Evolutionary conservation across 2,888 invertebrate species (phyloP), one percentile per base, ranked within the genome.

Genomic region (Amiota communis): DNA sequence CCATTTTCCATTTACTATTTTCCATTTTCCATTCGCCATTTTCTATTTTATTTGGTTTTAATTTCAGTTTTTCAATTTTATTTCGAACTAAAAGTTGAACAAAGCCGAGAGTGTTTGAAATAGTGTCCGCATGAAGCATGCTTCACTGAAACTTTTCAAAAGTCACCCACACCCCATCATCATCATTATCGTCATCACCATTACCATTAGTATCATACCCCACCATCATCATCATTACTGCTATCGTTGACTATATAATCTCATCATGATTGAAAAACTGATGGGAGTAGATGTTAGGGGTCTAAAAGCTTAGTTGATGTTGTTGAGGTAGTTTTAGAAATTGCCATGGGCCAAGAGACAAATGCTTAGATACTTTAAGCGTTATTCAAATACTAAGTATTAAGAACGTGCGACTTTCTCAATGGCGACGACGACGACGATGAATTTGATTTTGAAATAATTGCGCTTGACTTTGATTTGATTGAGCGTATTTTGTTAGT

Each of bases 371-470:
- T 51, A 51, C 51, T 68, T 68, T 82, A 85, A 83, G 86, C 83
- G 81, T 83, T 78, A 79, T 82, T 75, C 78, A 78, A 85, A 82
- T 76, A 17, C 59, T 81, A 82, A 79, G 36, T 6, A n/a, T n/a
- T n/a, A n/a, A 36, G 36, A 73, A 51, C 53, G 75, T 70, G 71
- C 72, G 67, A 83, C 81, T 86, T 85, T 59, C 13, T 51, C 53
- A 36, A 36, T 83, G 84, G 67, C 51, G 23, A 36, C 36, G 36
- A 36, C 36, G 36, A 36, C 36, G 36, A 36, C 36, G 81, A 83
- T 85, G 84, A 81, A 86, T 86, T 83, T 86, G 83, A 83, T 86
- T 85, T 82, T 79, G 72, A 81, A 81, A 85, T 86, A 86, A 83
- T 86, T 82, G 86, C 82, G 77, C 78, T 23, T 80, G 81, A 82